phyloP scores from a whole-genome alignment of 2,888 invertebrate genomes.

The Resseliella maxima region DNA sequence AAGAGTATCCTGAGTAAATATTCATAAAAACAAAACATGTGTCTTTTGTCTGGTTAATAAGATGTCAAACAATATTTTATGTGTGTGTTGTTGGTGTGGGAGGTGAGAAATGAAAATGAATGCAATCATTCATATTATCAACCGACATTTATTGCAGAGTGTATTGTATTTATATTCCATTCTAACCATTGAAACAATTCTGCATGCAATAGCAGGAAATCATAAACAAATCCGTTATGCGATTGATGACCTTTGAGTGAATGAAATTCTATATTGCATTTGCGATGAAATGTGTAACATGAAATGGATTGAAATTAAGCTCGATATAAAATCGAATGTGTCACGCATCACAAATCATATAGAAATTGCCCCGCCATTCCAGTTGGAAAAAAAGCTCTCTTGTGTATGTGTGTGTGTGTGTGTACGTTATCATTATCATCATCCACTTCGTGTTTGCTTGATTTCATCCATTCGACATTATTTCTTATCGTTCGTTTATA shows the following conservation, averaged over 20 bases:
- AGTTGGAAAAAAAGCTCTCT: not conserved
- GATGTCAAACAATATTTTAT: not conserved
- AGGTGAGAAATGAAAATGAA: not conserved
- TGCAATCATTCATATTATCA: conserved; percentile 12
- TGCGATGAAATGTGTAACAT: not conserved
- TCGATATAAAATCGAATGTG: conserved; percentile 13
- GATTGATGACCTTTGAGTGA: conserved; percentile 40
- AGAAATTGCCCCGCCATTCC: not conserved
- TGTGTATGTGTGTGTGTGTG: not conserved
- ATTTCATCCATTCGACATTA: not conserved
- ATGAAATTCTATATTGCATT: not conserved
- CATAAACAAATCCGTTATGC: conserved; percentile 17
- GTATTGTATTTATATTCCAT: not conserved
- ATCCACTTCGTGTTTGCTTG: not conserved
- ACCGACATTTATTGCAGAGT: not conserved
- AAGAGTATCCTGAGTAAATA: too few relatives aligned
- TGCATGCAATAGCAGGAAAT: not conserved
- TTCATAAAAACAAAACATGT: not conserved
- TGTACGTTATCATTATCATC: too few relatives aligned
- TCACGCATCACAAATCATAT: conserved; percentile 9
- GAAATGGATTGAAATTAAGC: not conserved
- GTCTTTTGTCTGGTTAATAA: not conserved
- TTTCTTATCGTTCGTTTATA: not conserved
- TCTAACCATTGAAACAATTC: not conserved
- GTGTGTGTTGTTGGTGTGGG: too few relatives aligned